Evolutionary conservation across 37 sponge, comb jelly and placozoan species (phyloP), one percentile per base, ranked within the genome.

Genomic region (Theonella swinhoei): DNA sequence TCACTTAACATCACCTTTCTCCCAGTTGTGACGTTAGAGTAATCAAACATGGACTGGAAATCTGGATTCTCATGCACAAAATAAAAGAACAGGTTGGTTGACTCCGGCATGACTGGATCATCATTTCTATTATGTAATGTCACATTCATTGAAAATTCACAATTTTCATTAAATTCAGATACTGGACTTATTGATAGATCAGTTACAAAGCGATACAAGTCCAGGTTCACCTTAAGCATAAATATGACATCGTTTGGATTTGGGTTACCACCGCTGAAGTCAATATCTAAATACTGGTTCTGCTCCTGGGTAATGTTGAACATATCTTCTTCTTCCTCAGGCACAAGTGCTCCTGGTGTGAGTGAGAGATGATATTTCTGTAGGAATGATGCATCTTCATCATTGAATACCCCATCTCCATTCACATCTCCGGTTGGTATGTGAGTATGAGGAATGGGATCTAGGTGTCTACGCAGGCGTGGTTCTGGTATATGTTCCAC

Each of bases 181-280:
- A 85, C 83, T 1, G 87, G 42, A 2, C 28, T 11, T 23, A 93
- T 0, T 2, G 62, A 3, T 0, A 84, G 1, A 0, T 40, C 20
- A 35, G 66, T 41, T 24, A 85, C 64, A 34, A 93, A 89, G 8
- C 80, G 65, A 2, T 74, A 65, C 23, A 89, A 42, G 25, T 85
- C 32, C 37, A 89, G 82, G 62, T 81, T 77, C 1, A 80, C 94
- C 42, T 89, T 64, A 22, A 86, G 78, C 76, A 93, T 43, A 68
- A 83, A 93, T 24, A 89, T 42, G 32, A 85, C 90, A 83, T 93
- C 94, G 75, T 86, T 89, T 39, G 80, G 39, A 58, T 93, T 87
- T 1, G 82, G 43, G 1, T 28, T 60, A 19, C 90, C 90, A 19
- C 90, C 90, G 79, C 85, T 79, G 4, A 61, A 32, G 38, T 93